Conservation (phyloP, 2,113 vertebrate genomes). For the Athene noctua region DNA sequence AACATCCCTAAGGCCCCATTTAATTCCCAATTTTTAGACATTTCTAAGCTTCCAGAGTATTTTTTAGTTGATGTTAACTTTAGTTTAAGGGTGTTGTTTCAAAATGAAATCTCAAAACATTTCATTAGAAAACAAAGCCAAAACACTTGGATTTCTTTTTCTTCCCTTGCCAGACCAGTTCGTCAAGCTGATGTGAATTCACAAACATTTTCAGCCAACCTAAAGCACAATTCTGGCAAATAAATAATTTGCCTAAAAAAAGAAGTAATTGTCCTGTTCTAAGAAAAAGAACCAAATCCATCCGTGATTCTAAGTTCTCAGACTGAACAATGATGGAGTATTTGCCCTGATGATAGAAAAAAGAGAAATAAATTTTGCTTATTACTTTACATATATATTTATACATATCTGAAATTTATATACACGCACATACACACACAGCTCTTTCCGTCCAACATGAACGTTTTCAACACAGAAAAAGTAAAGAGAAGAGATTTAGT, state of each 20-base stretch:
- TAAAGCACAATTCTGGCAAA: slow-evolving; percentile 3
- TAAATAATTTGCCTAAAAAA: not conserved
- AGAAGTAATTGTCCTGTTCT: not conserved
- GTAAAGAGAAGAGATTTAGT: slow-evolving; percentile 69
- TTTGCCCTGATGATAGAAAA: not conserved
- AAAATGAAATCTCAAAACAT: slow-evolving; percentile 37
- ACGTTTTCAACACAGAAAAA: slow-evolving; percentile 68
- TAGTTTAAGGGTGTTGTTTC: slow-evolving; percentile 33
- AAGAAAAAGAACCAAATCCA: not conserved
- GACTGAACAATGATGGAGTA: not conserved
- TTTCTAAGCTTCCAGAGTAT: not conserved
- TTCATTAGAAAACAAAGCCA: slow-evolving; percentile 44
- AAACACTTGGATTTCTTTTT: not conserved
- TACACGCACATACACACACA: not conserved
- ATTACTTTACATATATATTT: slow-evolving; percentile 13
- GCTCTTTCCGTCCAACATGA: slow-evolving; percentile 28
- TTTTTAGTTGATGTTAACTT: not conserved
- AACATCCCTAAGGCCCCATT: not conserved
- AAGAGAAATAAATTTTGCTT: slow-evolving; percentile 13
- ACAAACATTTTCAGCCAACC: not conserved
- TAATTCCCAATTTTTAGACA: slow-evolving; percentile 7
- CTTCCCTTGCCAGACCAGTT: slow-evolving; percentile 33
- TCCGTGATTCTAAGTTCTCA: not conserved
- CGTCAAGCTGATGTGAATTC: not conserved
- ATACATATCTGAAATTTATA: slow-evolving; percentile 23